A percentile compares a stretch with the other conserved stretches of the same genome.
Evolutionary conservation across 2,888 invertebrate species (phyloP).

Genomic region (Pandemis cinnamomeana): DNA sequence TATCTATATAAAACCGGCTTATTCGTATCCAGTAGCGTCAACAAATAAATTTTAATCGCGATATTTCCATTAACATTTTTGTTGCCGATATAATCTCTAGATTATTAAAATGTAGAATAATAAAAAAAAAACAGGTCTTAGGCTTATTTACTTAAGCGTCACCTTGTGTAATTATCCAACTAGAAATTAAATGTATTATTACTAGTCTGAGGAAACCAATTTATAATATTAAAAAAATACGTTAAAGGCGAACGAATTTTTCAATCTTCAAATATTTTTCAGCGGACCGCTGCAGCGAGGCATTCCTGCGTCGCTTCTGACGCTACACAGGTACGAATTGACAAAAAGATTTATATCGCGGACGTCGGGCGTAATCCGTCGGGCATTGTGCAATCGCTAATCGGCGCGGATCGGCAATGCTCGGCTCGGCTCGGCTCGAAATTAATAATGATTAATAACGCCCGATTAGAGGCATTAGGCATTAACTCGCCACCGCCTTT

Average conservation of each 20-base stretch:
- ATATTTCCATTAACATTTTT: conserved; percentile 31
- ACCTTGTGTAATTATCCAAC: background rate
- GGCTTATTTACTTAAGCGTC: background rate
- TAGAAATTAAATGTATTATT: too few species aligned
- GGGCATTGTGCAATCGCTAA: conserved; percentile 82
- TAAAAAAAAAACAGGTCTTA: background rate
- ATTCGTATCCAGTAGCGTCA: conserved; percentile 69
- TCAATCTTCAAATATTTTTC: background rate
- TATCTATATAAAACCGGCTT: conserved; percentile 83
- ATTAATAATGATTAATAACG: conserved; percentile 84
- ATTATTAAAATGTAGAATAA: conserved; percentile 1
- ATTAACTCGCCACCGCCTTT: conserved; percentile 66
- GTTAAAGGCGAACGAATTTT: background rate
- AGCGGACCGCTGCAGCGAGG: background rate
- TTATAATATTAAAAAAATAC: background rate
- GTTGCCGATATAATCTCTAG: conserved; percentile 1
- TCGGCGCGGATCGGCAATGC: conserved; percentile 76
- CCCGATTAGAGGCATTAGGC: conserved; percentile 76
- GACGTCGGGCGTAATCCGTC: conserved; percentile 75
- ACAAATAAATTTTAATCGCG: conserved; percentile 49
- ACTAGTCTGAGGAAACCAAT: background rate
- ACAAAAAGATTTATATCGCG: conserved; percentile 81
- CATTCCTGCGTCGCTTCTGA: conserved; percentile 48
- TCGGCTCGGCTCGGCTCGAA: conserved; percentile 62
- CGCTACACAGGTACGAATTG: conserved; percentile 78